These are phyloP conservation scores for Trichacis sp. DNA, from an alignment of 2,888 invertebrate genomes.

Conservation along the genomic window DNA sequence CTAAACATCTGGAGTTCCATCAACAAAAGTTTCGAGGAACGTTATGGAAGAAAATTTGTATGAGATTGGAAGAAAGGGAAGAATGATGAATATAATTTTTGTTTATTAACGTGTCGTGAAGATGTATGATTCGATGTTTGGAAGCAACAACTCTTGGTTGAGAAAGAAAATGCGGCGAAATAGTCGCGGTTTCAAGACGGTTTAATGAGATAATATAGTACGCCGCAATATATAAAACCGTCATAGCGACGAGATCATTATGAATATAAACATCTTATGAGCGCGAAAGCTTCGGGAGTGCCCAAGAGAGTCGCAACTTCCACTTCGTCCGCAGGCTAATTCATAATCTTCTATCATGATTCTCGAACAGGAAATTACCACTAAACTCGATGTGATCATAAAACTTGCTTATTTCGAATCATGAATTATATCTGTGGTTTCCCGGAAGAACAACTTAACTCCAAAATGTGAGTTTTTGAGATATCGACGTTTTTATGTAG, in stretches of 20 bases:
- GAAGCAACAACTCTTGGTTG: neutral
- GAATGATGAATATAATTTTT: neutral
- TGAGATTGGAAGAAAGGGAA: too few relatives aligned
- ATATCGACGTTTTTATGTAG: too few relatives aligned
- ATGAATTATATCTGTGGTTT: too few relatives aligned
- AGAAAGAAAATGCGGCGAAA: neutral
- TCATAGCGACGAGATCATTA: constrained; percentile 32
- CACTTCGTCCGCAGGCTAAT: constrained; percentile 30
- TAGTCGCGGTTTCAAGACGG: neutral
- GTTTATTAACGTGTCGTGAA: neutral
- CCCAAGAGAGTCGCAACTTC: constrained; percentile 34
- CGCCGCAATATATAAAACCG: constrained; percentile 20
- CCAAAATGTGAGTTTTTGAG: too few relatives aligned
- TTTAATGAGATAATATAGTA: constrained; percentile 12
- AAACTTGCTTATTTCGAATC: constrained; percentile 1
- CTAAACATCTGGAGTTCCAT: too few relatives aligned
- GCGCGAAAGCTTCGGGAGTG: constrained; percentile 14
- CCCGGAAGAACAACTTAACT: too few relatives aligned
- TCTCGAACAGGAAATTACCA: constrained; percentile 39
- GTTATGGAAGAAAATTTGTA: too few relatives aligned
- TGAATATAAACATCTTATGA: constrained; percentile 34
- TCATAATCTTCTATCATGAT: constrained; percentile 29
- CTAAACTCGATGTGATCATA: neutral
- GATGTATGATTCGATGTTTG: too few relatives aligned
- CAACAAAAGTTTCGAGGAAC: too few relatives aligned